A percentile compares a stretch with the other conserved stretches of the same genome.
These are phyloP conservation scores for Xylota segnis DNA, from an alignment of 2,888 invertebrate species.

Conservation along the genomic window DNA sequence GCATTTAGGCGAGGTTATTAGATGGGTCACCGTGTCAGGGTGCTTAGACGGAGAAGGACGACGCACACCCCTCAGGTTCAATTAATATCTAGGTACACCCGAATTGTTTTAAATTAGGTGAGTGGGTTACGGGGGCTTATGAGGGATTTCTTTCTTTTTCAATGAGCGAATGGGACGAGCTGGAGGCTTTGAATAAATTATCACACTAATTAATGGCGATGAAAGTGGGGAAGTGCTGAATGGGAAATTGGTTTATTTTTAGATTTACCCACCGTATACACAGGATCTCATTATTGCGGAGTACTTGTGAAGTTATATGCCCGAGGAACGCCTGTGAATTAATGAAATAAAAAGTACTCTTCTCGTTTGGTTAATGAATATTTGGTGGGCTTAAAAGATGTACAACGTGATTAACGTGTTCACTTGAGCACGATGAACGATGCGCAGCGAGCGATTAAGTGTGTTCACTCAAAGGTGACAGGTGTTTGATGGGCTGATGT, in stretches of 20 bases:
- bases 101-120: constrained; percentile 38
- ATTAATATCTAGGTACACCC: neutral
- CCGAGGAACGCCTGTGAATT: neutral
- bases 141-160: neutral
- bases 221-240: constrained; percentile 8
- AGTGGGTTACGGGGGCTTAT: constrained; percentile 41
- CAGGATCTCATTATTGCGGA: neutral
- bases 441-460: neutral
- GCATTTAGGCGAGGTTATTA: constrained; percentile 28
- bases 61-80: constrained; percentile 10
- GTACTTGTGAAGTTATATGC: neutral
- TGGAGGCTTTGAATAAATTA: constrained; percentile 34
- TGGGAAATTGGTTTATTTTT: constrained; percentile 23
- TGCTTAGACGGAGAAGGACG: neutral
- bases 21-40: constrained; percentile 50
- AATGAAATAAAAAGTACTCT: constrained; percentile 5
- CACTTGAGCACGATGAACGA: neutral
- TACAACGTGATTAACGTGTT: neutral
- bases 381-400: neutral
- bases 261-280: neutral
- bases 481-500: constrained; percentile 2
- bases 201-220: constrained; percentile 29
- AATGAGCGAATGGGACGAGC: neutral
- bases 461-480: constrained; percentile 9
- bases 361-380: constrained; percentile 9